Conservation (phyloP, 2,888 invertebrate species). For the Tiliacea citrago region DNA sequence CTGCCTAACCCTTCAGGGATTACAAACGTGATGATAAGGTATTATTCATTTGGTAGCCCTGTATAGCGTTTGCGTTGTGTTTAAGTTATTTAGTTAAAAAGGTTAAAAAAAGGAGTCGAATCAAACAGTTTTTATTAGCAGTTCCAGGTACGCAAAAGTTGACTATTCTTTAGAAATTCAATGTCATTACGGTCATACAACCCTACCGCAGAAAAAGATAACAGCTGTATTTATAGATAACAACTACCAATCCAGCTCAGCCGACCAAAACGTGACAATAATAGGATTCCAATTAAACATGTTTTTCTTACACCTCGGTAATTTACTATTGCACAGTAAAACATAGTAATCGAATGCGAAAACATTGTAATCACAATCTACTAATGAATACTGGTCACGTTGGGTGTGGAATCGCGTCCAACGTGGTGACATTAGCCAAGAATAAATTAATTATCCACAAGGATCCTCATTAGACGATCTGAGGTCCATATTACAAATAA, state of each 20-base stretch:
- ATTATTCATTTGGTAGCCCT: background rate
- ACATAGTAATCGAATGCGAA: slow-evolving; percentile 38
- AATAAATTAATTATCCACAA: slow-evolving; percentile 42
- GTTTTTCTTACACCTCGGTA: slow-evolving; percentile 17
- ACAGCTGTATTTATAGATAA: background rate
- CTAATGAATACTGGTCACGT: slow-evolving; percentile 50
- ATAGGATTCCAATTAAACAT: slow-evolving; percentile 9
- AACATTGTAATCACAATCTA: slow-evolving; percentile 46
- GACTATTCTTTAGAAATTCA: background rate
- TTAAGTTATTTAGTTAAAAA: background rate
- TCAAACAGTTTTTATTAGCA: background rate
- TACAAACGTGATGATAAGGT: background rate
- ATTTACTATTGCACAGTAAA: slow-evolving; percentile 24
- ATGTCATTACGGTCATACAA: background rate
- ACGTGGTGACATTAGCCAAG: slow-evolving; percentile 28
- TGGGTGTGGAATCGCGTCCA: slow-evolving; percentile 24
- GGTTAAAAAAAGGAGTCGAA: background rate
- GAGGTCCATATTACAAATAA: slow-evolving; percentile 9
- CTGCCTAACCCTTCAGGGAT: background rate
- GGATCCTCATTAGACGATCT: slow-evolving; percentile 13
- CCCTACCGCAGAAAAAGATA: background rate
- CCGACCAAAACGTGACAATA: slow-evolving; percentile 50
- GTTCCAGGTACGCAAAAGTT: background rate
- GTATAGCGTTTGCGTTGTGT: too few species aligned
- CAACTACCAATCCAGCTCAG: background rate